phyloP scores from a whole-genome alignment of 2,113 vertebrate species.

The Probosciger aterrimus region DNA sequence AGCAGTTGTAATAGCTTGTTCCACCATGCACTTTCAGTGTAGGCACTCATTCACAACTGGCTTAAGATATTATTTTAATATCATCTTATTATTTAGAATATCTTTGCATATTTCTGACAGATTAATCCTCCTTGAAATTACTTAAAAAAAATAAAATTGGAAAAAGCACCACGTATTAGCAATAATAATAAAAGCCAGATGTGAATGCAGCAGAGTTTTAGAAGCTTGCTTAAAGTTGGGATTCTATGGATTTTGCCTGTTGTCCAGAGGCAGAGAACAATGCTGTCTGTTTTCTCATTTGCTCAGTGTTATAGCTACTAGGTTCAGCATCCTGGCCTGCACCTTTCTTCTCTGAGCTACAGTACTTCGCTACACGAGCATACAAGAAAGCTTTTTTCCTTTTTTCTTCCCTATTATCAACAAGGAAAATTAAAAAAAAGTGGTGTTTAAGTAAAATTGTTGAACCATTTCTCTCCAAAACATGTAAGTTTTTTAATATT shows the following conservation, averaged over 20 bases:
- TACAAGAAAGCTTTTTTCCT: neutral
- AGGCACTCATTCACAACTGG: neutral
- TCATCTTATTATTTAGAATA: neutral
- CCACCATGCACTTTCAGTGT: neutral
- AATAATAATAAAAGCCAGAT: neutral
- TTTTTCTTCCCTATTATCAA: neutral
- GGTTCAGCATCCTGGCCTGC: neutral
- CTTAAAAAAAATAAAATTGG: neutral
- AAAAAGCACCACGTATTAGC: neutral
- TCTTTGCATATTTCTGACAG: neutral
- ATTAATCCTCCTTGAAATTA: neutral
- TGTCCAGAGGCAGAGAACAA: neutral
- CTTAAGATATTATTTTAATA: neutral
- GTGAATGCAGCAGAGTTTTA: neutral
- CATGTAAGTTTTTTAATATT: neutral
- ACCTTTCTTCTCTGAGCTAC: neutral
- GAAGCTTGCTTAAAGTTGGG: neutral
- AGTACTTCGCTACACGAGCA: neutral
- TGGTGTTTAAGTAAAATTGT: neutral
- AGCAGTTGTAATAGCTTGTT: neutral
- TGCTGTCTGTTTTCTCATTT: neutral
- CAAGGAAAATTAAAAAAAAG: neutral
- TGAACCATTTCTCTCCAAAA: neutral
- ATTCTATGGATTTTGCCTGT: neutral
- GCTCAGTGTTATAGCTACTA: neutral